Evolutionary conservation across 2,888 invertebrate genomes (phyloP).

Genomic region (Drosophila recens): DNA sequence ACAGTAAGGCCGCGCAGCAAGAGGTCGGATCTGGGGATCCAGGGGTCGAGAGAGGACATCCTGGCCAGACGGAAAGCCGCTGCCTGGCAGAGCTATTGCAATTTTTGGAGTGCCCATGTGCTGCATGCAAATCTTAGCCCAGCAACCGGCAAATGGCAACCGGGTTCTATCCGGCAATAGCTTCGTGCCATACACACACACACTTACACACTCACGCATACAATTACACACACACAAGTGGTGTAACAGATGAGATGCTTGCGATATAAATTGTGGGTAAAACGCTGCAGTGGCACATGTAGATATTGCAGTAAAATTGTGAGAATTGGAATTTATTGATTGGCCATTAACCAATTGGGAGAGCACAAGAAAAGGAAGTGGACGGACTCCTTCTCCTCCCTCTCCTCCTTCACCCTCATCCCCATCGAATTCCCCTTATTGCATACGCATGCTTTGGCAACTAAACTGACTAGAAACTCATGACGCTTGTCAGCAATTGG

Average conservation of each 20-base stretch:
- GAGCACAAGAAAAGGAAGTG: constrained; percentile 47
- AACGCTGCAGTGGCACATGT: constrained; percentile 74
- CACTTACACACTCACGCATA: constrained; percentile 16
- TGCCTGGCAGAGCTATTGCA: constrained; percentile 60
- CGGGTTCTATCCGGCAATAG: constrained; percentile 30
- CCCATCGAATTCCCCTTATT: not conserved
- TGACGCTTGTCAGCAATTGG: constrained; percentile 54
- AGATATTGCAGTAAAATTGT: constrained; percentile 82
- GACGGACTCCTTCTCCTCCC: not conserved
- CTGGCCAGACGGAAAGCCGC: constrained; percentile 24
- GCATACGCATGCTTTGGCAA: constrained; percentile 7
- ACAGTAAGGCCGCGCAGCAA: constrained; percentile 7
- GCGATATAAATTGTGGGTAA: constrained; percentile 79
- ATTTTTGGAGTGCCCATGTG: constrained; percentile 72
- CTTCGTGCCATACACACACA: constrained; percentile 30
- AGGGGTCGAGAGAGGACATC: constrained; percentile 1
- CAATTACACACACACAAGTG: constrained; percentile 39
- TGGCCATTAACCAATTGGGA: constrained; percentile 82
- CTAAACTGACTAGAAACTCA: constrained; percentile 20
- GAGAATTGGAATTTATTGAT: constrained; percentile 83
- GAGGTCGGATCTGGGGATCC: not conserved
- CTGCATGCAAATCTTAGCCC: constrained; percentile 77
- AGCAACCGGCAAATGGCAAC: constrained; percentile 70
- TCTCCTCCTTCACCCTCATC: not conserved
- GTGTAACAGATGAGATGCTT: constrained; percentile 79